Evolutionary conservation across 2,113 vertebrate genomes (phyloP), one percentile per base, ranked within the genome.

Genomic region (Origma solitaria): DNA sequence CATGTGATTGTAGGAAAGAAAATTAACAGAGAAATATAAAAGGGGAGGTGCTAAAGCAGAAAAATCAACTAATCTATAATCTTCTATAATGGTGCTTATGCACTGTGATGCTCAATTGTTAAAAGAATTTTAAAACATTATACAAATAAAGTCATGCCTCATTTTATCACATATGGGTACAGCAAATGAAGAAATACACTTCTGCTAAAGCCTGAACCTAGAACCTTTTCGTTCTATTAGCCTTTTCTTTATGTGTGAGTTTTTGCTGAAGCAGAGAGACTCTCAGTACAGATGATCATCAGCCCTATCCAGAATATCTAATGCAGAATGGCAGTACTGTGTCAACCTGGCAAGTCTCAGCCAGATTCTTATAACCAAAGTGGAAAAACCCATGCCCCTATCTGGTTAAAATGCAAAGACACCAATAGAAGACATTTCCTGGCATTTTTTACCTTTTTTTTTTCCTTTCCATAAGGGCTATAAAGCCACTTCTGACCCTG

Each of bases 11-110:
- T 47, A 66, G 38, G 38, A 30, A 94, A 65, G 35, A 90, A 90
- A 82, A 88, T 73, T 31, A 88, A 88, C 15, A 23, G 28, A 69
- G 30, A 81, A 81, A 23, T 44, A 44, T 17, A 38, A 60, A 65
- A 77, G n/a, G 8, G 15, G 25, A 83, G 27, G 23, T 0, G 0
- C 38, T 66, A 69, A 77, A 97, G 47, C 66, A 94, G 92, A 77
- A 86, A 88, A 94, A 92, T 92, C 80, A 83, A 51, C 50, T 86
- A 6, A 86, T 94, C 45, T 92, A 51, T 90, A 82, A 92, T 92
- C 76, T 90, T 95, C 66, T 88, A 42, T 94, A 94, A 88, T 49
- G 45, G 90, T 81, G 81, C 75, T 21, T 85, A n/a, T 92, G 78
- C 71, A 61, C 31, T 37, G 31, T 85, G 78, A 96, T 88, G 96